These are phyloP conservation scores for Apamea crenata DNA, from an alignment of 2,888 invertebrate species.

Conservation along the genomic window DNA sequence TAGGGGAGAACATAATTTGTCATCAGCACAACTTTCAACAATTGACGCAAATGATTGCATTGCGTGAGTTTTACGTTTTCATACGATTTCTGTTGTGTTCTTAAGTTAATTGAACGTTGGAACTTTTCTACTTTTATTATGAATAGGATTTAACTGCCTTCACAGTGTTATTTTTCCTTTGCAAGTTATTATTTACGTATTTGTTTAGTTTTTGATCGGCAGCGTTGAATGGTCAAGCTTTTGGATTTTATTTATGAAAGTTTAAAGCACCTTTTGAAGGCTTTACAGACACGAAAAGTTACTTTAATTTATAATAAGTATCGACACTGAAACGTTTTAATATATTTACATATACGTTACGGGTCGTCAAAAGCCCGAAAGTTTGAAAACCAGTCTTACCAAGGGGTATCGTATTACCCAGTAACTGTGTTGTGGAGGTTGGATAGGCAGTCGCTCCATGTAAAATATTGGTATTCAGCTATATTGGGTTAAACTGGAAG, in stretches of 20 bases:
- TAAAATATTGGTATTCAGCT: too few relatives aligned
- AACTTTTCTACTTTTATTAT: constrained; percentile 59
- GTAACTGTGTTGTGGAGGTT: too few relatives aligned
- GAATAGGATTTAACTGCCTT: constrained; percentile 21
- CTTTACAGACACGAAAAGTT: neutral
- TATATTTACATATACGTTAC: neutral
- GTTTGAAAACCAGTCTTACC: too few relatives aligned
- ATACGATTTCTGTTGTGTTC: constrained; percentile 41
- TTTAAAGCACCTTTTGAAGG: neutral
- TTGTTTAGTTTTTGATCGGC: neutral
- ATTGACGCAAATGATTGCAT: constrained; percentile 60
- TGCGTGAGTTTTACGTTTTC: constrained; percentile 56
- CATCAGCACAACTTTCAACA: constrained; percentile 56
- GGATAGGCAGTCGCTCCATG: too few relatives aligned
- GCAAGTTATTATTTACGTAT: constrained; percentile 17
- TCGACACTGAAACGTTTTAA: neutral
- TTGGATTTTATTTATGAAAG: neutral
- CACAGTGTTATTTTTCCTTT: neutral
- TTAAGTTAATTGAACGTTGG: constrained; percentile 45
- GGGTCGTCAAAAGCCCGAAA: too few relatives aligned
- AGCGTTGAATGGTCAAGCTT: neutral
- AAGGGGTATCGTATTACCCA: too few relatives aligned
- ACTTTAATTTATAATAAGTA: neutral
- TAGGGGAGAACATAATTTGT: constrained; percentile 69
- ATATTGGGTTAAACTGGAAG: too few relatives aligned